phyloP scores from a whole-genome alignment of 2,797 vertebrate genomes.

The Pipistrellus nathusii region DNA sequence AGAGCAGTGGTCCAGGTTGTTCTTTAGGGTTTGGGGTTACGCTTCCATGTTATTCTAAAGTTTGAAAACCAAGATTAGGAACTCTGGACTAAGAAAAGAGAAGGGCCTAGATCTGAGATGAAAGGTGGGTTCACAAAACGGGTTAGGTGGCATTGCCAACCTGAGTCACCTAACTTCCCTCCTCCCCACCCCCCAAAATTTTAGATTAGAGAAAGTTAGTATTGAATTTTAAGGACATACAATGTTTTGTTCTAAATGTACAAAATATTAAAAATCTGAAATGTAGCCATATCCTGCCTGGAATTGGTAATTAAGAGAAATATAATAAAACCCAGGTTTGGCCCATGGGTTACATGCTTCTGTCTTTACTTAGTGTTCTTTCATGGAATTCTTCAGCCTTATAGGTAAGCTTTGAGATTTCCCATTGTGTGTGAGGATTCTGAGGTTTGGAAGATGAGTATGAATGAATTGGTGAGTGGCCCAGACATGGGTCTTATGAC shows the following conservation, averaged over 20 bases:
- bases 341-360: fast-evolving
- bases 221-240: neutral
- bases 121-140: neutral
- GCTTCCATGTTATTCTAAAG: neutral
- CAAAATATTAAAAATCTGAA: neutral
- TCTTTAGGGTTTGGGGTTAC: neutral
- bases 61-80: neutral
- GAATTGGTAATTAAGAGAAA: neutral
- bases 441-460: fast-evolving
- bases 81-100: neutral
- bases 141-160: neutral
- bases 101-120: neutral
- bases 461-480: neutral
- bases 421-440: neutral
- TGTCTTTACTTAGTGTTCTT: neutral
- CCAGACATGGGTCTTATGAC: fast-evolving
- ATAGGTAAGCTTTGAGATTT: neutral
- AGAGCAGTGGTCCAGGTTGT: neutral
- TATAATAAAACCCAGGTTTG: neutral
- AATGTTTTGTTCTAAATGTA: neutral
- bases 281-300: neutral
- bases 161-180: neutral
- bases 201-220: neutral
- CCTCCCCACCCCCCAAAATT: neutral
- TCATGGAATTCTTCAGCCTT: neutral